phyloP scores from a whole-genome alignment of 2,113 vertebrate genomes.

The Carollia perspicillata region DNA sequence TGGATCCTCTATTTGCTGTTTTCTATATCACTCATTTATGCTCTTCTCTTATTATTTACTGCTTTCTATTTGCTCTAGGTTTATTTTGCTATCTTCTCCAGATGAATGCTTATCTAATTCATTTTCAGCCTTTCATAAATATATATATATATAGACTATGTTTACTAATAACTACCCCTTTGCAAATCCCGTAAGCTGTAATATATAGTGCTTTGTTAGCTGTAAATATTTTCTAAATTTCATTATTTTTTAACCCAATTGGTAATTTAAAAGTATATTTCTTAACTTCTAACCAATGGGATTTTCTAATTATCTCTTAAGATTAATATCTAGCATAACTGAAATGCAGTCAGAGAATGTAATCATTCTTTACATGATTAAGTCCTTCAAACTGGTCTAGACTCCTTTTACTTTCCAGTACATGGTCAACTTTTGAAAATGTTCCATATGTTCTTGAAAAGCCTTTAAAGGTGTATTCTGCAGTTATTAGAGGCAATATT shows the following conservation, averaged over 20 bases:
- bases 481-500: not conserved
- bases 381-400: not conserved
- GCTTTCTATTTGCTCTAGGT: not conserved
- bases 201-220: not conserved
- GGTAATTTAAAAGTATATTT: not conserved
- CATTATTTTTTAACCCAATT: not conserved
- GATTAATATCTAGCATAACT: not conserved
- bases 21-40: not conserved
- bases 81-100: conserved; percentile 1
- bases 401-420: not conserved
- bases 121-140: not conserved
- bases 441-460: not conserved
- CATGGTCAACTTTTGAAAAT: not conserved
- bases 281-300: not conserved
- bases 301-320: not conserved
- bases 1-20: not conserved
- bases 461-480: not conserved
- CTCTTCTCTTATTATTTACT: not conserved
- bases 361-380: not conserved
- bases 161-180: not conserved
- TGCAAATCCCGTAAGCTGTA: not conserved
- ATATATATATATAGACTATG: not conserved
- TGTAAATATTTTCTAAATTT: conserved; percentile 4
- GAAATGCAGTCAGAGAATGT: not conserved
- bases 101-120: not conserved